Base-by-base conservation (phyloP, 2,888 invertebrate species). In the Lasioglossum morio region DNA sequence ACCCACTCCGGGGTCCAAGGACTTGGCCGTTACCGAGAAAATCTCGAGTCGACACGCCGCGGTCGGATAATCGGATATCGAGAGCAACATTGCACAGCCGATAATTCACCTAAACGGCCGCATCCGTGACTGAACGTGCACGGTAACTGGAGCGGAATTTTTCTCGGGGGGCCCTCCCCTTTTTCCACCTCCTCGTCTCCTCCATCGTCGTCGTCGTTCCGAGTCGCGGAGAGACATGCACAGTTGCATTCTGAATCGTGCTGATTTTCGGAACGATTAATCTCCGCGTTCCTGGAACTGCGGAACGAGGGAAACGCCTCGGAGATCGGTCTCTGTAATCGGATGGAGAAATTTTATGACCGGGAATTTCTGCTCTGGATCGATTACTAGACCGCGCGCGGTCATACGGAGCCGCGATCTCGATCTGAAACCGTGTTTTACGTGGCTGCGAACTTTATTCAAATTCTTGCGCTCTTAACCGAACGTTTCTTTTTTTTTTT, bases 21-120 rank as follows among this genome's bases (percentile, higher is more conserved):
- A 94, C 94, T 94, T 90, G 93, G 91, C 92, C 91, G 91, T 93
- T 93, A 93, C 93, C 91, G 92, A 94, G 94, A 94, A 94, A 94
- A 94, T 94, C 93, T 91, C 88, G 88, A 88, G 89, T 72, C 63
- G 85, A 77, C 72, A 46, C 57, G 79, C 72, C 57, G 77, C 72
- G 66, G 57, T 66, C 79, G 77, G 89, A 70, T 84, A 81, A 81
- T 89, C 89, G 79, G 77, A 72, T 74, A 63, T 79, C 83, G 30
- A 46, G 77, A 73, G 72, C 81, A 76, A 77, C 72, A 73, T 46
- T 72, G 83, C 76, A 79, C 70, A 70, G 78, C 77, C 84, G 69
- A 85, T 85, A 85, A 81, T 85, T 85, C 85, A 82, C 72, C 77
- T 77, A 81, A 85, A 77, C 82, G 79, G 34, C 63, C 57, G 85